Evolutionary conservation across 2,888 invertebrate species (phyloP).

Genomic region (Pterobdella sp.): DNA sequence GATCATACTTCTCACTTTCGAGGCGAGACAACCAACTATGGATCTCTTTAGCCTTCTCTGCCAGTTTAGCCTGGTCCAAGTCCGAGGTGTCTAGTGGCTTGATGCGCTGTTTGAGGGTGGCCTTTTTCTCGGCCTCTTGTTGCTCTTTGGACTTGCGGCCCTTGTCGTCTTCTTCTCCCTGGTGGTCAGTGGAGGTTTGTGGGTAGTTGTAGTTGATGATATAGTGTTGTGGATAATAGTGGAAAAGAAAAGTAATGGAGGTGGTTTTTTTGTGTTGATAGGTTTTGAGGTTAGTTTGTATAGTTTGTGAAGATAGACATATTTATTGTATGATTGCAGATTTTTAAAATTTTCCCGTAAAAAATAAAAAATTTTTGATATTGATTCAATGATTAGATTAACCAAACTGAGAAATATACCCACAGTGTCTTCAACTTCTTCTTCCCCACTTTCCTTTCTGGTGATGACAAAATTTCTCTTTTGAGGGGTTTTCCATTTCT

Average conservation of each 20-base stretch:
- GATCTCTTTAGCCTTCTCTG: slow-evolving; percentile 78
- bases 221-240: too few relatives aligned
- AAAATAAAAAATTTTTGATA: background rate
- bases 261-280: too few relatives aligned
- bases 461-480: slow-evolving; percentile 49
- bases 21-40: slow-evolving; percentile 89
- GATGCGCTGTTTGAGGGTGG: slow-evolving; percentile 67
- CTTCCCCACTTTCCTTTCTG: slow-evolving; percentile 39
- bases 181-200: too few relatives aligned
- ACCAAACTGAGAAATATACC: background rate
- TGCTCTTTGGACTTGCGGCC: slow-evolving; percentile 99
- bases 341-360: too few relatives aligned
- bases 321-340: too few relatives aligned
- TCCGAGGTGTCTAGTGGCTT: slow-evolving; percentile 62
- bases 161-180: slow-evolving; percentile 49
- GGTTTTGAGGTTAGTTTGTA: too few relatives aligned
- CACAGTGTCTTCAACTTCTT: slow-evolving; percentile 22
- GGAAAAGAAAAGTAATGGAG: too few relatives aligned
- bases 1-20: slow-evolving; percentile 95
- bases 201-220: too few relatives aligned
- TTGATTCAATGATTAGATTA: background rate
- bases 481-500: slow-evolving; percentile 43
- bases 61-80: slow-evolving; percentile 67
- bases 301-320: too few relatives aligned
- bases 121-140: slow-evolving; percentile 95